Evolutionary conservation across 2,797 vertebrate species (phyloP).

Genomic region (Eutrigla gurnardus): DNA sequence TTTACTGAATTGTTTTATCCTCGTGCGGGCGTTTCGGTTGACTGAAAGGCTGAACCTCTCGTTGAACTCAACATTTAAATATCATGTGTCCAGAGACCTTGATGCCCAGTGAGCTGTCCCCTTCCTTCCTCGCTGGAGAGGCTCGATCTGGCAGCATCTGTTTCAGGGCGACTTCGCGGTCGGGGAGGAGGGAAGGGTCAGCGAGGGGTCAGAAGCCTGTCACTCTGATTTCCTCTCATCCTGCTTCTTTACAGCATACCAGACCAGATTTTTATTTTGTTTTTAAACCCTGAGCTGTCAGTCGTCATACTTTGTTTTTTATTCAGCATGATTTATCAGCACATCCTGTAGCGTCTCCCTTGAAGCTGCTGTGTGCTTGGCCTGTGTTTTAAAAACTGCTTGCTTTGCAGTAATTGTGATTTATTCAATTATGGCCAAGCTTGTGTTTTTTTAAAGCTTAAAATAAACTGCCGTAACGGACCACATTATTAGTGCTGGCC

Average conservation of each 20-base stretch:
- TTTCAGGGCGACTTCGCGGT: slow-evolving; percentile 38
- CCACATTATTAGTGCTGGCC: slow-evolving; percentile 10
- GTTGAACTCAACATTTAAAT: slow-evolving; percentile 34
- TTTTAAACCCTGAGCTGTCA: slow-evolving; percentile 47
- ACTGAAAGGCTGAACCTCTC: slow-evolving; percentile 21
- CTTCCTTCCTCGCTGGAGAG: slow-evolving; percentile 25
- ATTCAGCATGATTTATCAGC: slow-evolving; percentile 54
- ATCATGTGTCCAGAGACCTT: slow-evolving; percentile 5
- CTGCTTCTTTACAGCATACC: slow-evolving; percentile 38
- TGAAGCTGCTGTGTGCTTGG: slow-evolving; percentile 26
- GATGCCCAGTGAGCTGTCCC: slow-evolving; percentile 16
- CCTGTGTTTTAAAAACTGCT: slow-evolving; percentile 14
- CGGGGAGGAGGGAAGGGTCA: slow-evolving; percentile 49
- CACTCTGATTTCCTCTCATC: slow-evolving; percentile 53
- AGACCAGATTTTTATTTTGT: slow-evolving; percentile 15
- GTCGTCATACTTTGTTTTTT: slow-evolving; percentile 29
- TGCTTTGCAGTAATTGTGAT: slow-evolving; percentile 37
- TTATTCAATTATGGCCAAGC: slow-evolving; percentile 12
- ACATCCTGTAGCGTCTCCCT: slow-evolving; percentile 34
- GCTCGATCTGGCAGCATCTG: slow-evolving; percentile 60
- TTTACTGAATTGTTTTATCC: slow-evolving; percentile 12
- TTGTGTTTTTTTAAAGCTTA: slow-evolving; percentile 16
- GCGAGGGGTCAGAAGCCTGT: slow-evolving; percentile 51
- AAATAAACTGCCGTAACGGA: slow-evolving; percentile 21
- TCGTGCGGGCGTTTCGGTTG: slow-evolving; percentile 33